These are phyloP conservation scores for Leucophenga montana DNA, from an alignment of 2,888 invertebrate species.

Conservation along the genomic window DNA sequence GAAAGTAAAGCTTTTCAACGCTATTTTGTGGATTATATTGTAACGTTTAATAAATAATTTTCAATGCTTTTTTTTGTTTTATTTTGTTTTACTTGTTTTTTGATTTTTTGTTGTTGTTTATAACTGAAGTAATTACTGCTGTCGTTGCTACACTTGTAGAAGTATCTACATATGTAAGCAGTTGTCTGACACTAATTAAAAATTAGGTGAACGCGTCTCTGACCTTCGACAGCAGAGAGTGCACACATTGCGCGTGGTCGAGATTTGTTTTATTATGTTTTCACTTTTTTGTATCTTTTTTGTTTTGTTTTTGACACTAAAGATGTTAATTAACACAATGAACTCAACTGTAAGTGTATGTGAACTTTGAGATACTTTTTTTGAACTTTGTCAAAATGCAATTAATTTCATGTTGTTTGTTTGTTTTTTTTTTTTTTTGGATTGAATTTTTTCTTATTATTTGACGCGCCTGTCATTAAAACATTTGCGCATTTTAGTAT, in stretches of 20 bases:
- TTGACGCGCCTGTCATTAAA: conserved; percentile 31
- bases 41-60: too few relatives aligned
- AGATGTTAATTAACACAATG: conserved; percentile 13
- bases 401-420: conserved; percentile 13
- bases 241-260: not conserved
- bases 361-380: not conserved
- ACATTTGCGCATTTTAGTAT: not conserved
- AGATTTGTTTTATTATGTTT: too few relatives aligned
- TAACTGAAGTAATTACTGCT: conserved; percentile 3
- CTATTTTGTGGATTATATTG: too few relatives aligned
- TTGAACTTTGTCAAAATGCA: conserved; percentile 16
- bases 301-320: too few relatives aligned
- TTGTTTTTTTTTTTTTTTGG: conserved; percentile 28
- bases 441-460: conserved; percentile 37
- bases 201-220: not conserved
- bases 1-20: too few relatives aligned
- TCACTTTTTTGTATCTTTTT: not conserved
- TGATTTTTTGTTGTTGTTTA: not conserved
- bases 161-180: too few relatives aligned
- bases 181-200: conserved; percentile 3
- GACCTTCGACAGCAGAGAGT: not conserved
- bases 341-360: not conserved
- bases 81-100: conserved; percentile 1
- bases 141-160: not conserved
- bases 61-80: not conserved